Base-by-base conservation (phyloP, 2,113 vertebrate species). In the Colinus virginianus region DNA sequence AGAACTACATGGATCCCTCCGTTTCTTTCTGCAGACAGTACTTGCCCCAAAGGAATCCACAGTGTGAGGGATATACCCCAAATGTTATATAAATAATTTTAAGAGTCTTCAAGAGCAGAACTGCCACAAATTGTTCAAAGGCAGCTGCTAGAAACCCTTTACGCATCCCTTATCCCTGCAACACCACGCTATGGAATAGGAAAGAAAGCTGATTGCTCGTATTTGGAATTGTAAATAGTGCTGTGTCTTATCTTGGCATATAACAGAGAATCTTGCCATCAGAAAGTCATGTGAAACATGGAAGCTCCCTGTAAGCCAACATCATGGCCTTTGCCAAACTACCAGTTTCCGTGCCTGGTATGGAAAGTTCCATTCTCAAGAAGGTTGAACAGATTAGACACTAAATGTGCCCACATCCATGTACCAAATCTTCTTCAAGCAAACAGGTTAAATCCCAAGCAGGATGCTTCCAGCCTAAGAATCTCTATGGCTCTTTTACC, bases 401-500 rank as follows among this genome's bases (percentile, higher is more conserved):
- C 18, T 40, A 40, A 48, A 59, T 45, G 8, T n/a, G 45, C 22
- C 18, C 8, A 11, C n/a, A 51, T 32, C 40, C 22, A 11, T 7
- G 40, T 53, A 13, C 2, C 32, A 7, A 10, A 48, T 66, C 49
- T 75, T 34, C 67, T 79, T 20, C 9, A 17, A 42, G 53, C 20
- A 46, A 72, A 69, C 5, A 43, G 16, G 15, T 51, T 56, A 34
- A 79, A 67, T 23, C 15, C 26, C 76, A 23, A 5, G 15, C 5
- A 3, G 26, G 38, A 88, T 55, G 19, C 12, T 63, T 17, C 13
- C 19, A 34, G 30, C 26, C 30, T 11, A 22, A 58, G 55, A 32
- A 28, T 8, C 58, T 22, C 26, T 4, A 0, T 4, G 11, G 25
- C 53, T 68, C 13, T 48, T 0, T 0, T 7, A 2, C 48, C 34